Evolutionary conservation across 2,113 vertebrate genomes (phyloP).

Genomic region (Numenius arquata): DNA sequence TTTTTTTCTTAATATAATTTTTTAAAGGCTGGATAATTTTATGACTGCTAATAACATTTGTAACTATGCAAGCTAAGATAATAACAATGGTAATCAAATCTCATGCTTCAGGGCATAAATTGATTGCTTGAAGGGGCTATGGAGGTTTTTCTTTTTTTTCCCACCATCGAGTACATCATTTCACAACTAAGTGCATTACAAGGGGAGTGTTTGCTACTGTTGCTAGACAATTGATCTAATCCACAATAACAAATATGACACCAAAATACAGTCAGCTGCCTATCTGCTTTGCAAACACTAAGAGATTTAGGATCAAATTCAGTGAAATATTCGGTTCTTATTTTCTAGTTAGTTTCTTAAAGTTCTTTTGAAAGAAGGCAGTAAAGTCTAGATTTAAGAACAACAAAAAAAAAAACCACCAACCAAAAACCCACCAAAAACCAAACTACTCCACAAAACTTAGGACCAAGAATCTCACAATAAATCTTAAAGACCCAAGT

Average conservation of each 20-base stretch:
- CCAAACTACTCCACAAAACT: background rate
- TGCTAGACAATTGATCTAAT: constrained; percentile 30
- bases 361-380: background rate
- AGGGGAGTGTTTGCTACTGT: background rate
- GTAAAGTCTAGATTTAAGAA: background rate
- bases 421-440: background rate
- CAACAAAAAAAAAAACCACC: background rate
- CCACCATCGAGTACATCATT: constrained; percentile 26
- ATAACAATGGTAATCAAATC: constrained; percentile 55
- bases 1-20: background rate
- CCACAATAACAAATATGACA: background rate
- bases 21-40: constrained; percentile 43
- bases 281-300: background rate
- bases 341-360: background rate
- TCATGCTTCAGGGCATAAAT: constrained; percentile 57
- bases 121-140: constrained; percentile 43
- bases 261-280: background rate
- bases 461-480: background rate
- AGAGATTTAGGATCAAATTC: background rate
- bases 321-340: background rate
- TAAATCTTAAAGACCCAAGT: background rate
- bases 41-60: constrained; percentile 49
- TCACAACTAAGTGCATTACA: constrained; percentile 36
- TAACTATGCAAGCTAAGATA: constrained; percentile 42
- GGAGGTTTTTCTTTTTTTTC: constrained; percentile 24